Conservation (phyloP, 2,113 vertebrate species). For the Aspiorhynchus laticeps region DNA sequence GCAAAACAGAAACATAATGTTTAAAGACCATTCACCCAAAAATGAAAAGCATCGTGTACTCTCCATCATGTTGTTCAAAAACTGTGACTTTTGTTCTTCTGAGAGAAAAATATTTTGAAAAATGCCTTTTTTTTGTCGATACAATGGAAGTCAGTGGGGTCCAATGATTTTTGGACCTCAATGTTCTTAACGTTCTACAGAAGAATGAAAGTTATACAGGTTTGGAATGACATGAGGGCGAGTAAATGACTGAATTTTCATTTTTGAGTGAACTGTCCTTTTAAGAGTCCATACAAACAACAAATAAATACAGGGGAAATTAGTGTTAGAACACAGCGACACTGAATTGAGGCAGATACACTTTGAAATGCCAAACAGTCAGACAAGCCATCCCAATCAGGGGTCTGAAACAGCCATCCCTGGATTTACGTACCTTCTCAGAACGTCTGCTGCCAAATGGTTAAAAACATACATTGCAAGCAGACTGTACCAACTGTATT, state of each 20-base stretch:
- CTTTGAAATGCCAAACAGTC: not conserved
- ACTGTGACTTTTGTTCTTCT: not conserved
- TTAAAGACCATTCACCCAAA: not conserved
- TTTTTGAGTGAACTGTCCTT: not conserved
- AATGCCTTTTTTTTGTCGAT: not conserved
- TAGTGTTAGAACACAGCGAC: not conserved
- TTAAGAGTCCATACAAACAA: not conserved
- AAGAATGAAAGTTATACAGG: not conserved
- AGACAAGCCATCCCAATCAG: not conserved
- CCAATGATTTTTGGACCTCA: not conserved
- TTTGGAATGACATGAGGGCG: not conserved
- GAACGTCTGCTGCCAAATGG: not conserved
- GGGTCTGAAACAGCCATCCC: not conserved
- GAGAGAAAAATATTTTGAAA: not conserved
- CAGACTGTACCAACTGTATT: not conserved
- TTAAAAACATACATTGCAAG: not conserved
- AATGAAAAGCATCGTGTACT: not conserved
- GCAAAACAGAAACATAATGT: not conserved
- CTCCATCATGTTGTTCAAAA: not conserved
- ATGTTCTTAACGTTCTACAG: not conserved
- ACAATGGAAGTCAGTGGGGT: not conserved
- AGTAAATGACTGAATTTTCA: not conserved
- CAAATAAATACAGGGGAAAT: constrained; percentile 6
- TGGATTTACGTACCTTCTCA: not conserved
- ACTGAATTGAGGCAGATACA: constrained; percentile 4